Conservation (phyloP, 2,113 vertebrate genomes). For the Calyptomena viridis region DNA sequence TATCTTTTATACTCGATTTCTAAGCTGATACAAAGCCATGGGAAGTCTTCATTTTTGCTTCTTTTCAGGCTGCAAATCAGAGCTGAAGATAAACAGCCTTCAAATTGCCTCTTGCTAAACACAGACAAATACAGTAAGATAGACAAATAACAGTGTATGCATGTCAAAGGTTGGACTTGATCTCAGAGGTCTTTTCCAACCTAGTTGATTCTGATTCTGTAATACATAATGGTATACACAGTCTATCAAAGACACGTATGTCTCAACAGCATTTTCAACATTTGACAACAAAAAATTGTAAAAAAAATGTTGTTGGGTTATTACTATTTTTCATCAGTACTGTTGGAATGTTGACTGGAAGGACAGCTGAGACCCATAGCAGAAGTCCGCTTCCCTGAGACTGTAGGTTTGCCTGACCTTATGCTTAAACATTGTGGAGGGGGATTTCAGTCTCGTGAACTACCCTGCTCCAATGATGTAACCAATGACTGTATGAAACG, state of each 20-base stretch:
- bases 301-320: background rate
- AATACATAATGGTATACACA: background rate
- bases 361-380: too few species aligned
- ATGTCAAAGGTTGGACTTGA: background rate
- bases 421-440: background rate
- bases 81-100: conserved; percentile 7
- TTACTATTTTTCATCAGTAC: background rate
- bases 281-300: background rate
- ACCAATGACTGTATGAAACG: background rate
- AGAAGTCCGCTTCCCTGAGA: background rate
- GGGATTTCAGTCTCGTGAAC: background rate
- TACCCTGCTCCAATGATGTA: background rate
- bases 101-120: background rate
- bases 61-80: background rate
- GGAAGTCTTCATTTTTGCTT: background rate
- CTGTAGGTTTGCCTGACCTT: background rate
- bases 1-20: background rate
- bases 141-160: background rate
- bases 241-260: background rate
- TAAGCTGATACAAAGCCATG: background rate
- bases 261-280: background rate
- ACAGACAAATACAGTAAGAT: background rate
- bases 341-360: background rate
- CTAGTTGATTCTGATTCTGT: too few species aligned
- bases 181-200: too few species aligned